These are phyloP conservation scores for Drosophila ohnishii DNA, from an alignment of 1,140 invertebrate species.

Conservation along the genomic window DNA sequence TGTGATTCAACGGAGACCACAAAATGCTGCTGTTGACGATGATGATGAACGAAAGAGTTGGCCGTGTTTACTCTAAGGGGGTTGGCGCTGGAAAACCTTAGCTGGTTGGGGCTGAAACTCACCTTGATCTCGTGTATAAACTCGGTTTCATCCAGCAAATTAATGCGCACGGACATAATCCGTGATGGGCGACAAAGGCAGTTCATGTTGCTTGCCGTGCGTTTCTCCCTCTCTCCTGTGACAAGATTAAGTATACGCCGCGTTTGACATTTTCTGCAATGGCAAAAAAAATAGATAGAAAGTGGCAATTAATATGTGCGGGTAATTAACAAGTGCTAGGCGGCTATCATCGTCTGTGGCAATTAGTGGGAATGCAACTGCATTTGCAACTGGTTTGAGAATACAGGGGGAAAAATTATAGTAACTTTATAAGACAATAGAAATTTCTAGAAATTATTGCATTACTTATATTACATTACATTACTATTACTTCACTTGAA, in stretches of 20 bases:
- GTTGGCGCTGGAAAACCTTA: constrained; percentile 32
- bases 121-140: constrained; percentile 87
- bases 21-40: constrained; percentile 28
- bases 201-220: constrained; percentile 69
- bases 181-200: constrained; percentile 82
- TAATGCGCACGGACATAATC: constrained; percentile 84
- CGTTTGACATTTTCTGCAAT: constrained; percentile 66
- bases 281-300: constrained; percentile 47
- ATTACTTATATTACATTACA: too few relatives aligned
- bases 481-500: too few relatives aligned
- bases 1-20: constrained; percentile 64
- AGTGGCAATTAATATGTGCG: constrained; percentile 73
- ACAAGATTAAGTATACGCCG: constrained; percentile 55
- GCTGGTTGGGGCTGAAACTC: constrained; percentile 69
- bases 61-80: constrained; percentile 33
- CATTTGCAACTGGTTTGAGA: constrained; percentile 55
- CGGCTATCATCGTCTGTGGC: constrained; percentile 50
- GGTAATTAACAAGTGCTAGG: constrained; percentile 62
- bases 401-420: constrained; percentile 17
- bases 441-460: too few relatives aligned
- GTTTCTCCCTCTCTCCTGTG: constrained; percentile 9
- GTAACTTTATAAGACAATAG: background rate
- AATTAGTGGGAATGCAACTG: constrained; percentile 63
- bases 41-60: constrained; percentile 44
- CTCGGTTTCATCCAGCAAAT: constrained; percentile 87